Base-by-base conservation (phyloP, 1,140 invertebrate genomes). In the Augochlora pura region DNA sequence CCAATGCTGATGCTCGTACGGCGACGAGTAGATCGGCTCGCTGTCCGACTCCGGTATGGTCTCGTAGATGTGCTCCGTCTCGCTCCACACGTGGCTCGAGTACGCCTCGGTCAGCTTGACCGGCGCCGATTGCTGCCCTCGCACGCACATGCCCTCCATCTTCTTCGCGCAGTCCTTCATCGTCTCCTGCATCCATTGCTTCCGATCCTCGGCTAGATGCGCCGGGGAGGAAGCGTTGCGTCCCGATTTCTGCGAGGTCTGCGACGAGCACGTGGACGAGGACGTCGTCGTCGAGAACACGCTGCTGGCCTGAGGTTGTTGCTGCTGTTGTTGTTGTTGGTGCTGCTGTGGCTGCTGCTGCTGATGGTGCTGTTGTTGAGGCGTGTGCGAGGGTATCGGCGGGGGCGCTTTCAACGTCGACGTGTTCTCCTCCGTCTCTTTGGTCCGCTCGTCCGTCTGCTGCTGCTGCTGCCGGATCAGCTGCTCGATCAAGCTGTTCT, bases 21-120 rank as follows among this genome's bases (percentile, higher is more conserved):
- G 95, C n/a, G 94, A 94, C 65, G 94, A 95, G 82, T 95, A 96
- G 38, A 95, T 94, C 0, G 94, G 95, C 75, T 95, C 95, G 88
- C 94, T 95, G 8, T 94, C 94, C 23, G 94, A 94, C 83, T 95
- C 95, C 1, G 95, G 95, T 78, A 96, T 96, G 0, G 95, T 95
- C 87, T 96, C 95, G 83, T 96, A 96, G 78, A 96, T 96, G 86
- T 96, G 95, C 81, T 96, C 95, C 21, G 93, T 93, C 72, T 94
- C 94, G 81, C 90, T 93, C 89, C 91, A 92, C 0, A 91, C 86
- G 32, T 90, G 89, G 57, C 84, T 91, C 25, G 89, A 88, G 21
- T 91, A 91, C 12, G 91, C 88, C 9, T 91, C 91, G 4, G 88
- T 81, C 12, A 92, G 74, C 21, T 89, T 91, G 16, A 91, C 88